Conservation (phyloP, 2,797 vertebrate species). For the Allochrocebus solatus region DNA sequence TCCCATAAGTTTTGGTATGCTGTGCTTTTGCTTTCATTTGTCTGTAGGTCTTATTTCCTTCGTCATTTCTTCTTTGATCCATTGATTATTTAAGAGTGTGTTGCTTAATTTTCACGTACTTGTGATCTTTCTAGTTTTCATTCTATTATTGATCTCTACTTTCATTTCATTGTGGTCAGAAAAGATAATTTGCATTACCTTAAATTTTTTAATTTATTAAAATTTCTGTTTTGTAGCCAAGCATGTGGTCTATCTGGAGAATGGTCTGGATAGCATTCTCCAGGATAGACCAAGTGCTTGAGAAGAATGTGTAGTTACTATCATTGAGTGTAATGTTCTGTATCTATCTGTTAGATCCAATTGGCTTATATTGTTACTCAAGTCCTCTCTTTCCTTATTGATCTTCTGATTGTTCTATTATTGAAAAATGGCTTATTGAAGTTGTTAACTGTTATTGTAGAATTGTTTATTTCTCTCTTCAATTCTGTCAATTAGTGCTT, state of each 20-base stretch:
- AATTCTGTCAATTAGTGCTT: not conserved
- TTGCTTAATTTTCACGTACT: not conserved
- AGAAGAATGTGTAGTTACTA: not conserved
- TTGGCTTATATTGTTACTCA: not conserved
- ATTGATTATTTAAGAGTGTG: not conserved
- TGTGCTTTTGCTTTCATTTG: not conserved
- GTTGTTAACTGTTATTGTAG: not conserved
- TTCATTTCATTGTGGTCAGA: not conserved
- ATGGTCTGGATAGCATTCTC: too few relatives aligned
- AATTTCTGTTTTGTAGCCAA: too few relatives aligned
- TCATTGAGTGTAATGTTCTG: not conserved
- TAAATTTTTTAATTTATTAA: not conserved
- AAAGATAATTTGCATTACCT: not conserved
- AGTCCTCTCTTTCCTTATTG: too few relatives aligned
- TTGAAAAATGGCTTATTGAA: not conserved
- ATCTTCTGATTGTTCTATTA: not conserved
- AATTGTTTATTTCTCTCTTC: not conserved
- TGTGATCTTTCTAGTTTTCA: not conserved
- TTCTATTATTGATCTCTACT: not conserved
- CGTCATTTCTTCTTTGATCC: not conserved
- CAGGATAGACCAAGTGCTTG: not conserved
- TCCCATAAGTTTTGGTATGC: too few relatives aligned
- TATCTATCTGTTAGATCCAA: not conserved
- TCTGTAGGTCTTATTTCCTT: not conserved
- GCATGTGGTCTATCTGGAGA: too few relatives aligned